These are phyloP conservation scores for Pterophyllum scalare DNA, from an alignment of 2,113 vertebrate species.

Conservation along the genomic window DNA sequence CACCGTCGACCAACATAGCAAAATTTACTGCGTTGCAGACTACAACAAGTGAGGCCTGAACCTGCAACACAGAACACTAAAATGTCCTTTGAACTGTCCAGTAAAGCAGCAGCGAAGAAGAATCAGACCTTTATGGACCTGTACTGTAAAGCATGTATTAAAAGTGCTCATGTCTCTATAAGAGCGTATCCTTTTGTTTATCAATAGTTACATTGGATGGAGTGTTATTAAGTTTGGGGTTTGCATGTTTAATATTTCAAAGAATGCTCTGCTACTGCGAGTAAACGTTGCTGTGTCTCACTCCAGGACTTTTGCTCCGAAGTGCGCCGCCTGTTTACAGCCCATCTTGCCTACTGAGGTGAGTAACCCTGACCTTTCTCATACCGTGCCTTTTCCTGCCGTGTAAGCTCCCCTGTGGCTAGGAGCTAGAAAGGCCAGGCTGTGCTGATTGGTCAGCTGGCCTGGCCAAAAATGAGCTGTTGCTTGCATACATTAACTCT, in stretches of 20 bases:
- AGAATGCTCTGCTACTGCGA: background rate
- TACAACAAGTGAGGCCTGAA: conserved; percentile 85
- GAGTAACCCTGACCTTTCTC: conserved; percentile 31
- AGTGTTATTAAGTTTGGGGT: background rate
- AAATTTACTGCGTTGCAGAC: conserved; percentile 90
- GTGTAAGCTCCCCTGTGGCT: background rate
- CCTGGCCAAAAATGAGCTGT: background rate
- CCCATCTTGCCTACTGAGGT: conserved; percentile 90
- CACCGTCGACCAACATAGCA: conserved; percentile 90
- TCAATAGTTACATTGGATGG: too few relatives aligned
- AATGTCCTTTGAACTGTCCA: background rate
- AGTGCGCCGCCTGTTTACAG: conserved; percentile 89
- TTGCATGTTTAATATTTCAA: background rate
- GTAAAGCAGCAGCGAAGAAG: background rate
- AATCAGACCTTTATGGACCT: background rate
- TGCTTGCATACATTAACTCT: background rate
- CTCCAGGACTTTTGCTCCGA: conserved; percentile 88
- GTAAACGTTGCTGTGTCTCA: conserved; percentile 6
- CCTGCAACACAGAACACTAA: background rate
- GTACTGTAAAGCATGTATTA: too few relatives aligned
- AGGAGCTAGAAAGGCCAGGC: background rate
- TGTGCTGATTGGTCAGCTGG: background rate
- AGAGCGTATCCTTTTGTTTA: background rate
- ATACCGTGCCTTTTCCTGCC: background rate
- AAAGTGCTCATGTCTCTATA: too few relatives aligned